Percentiles rank a stretch among this genome's conserved stretches.
These are phyloP conservation scores for Agrenia bidenticulata DNA, from an alignment of 2,888 invertebrate genomes.

Conservation along the genomic window DNA sequence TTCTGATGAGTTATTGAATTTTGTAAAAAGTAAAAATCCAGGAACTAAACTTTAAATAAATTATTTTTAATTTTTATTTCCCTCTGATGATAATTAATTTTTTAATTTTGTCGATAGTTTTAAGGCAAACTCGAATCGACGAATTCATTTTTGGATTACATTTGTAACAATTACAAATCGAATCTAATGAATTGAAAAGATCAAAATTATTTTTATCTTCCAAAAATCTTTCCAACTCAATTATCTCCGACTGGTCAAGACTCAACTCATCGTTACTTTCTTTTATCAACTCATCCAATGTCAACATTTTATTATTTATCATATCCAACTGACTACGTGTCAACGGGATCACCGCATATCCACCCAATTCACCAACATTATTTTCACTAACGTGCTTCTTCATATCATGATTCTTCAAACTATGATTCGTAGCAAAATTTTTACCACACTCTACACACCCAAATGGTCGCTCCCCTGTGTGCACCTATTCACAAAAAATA, in stretches of 20 bases:
- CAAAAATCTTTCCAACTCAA: slow-evolving; percentile 48
- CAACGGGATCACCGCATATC: slow-evolving; percentile 48
- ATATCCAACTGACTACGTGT: slow-evolving; percentile 46
- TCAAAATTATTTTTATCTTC: slow-evolving; percentile 9
- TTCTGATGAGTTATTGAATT: slow-evolving; percentile 81
- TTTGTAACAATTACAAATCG: slow-evolving; percentile 30
- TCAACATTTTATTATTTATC: slow-evolving; percentile 47
- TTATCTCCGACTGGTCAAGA: slow-evolving; percentile 45
- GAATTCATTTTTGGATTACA: slow-evolving; percentile 25
- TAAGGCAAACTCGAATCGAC: slow-evolving; percentile 83
- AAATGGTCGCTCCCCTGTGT: slow-evolving; percentile 74
- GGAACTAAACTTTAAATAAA: slow-evolving; percentile 72
- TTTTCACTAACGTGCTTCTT: slow-evolving; percentile 58
- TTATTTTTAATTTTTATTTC: no score
- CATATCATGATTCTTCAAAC: slow-evolving; percentile 74
- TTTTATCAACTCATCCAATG: slow-evolving; percentile 45
- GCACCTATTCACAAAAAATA: background rate
- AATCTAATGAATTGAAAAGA: background rate
- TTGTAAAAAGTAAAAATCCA: slow-evolving; percentile 80
- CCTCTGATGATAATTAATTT: slow-evolving; percentile 35
- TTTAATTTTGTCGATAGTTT: slow-evolving; percentile 58
- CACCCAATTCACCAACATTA: background rate
- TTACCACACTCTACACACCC: slow-evolving; percentile 71
- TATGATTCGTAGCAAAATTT: slow-evolving; percentile 81
- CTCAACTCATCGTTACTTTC: slow-evolving; percentile 13